Evolutionary conservation across 2,797 vertebrate species (phyloP).

Genomic region (Sebastes cheni): DNA sequence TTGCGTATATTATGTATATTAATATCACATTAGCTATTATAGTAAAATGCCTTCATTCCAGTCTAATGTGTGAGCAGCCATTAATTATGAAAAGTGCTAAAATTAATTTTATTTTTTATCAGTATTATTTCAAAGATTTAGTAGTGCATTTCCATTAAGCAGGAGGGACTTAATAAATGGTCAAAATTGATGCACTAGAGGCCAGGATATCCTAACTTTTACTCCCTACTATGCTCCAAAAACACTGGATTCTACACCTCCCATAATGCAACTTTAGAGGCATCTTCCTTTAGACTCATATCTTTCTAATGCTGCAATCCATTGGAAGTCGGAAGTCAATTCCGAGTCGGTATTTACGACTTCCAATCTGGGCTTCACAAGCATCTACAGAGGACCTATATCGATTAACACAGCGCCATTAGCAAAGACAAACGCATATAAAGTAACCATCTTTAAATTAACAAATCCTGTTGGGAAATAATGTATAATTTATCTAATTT

Average conservation of each 20-base stretch:
- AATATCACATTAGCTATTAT: background rate
- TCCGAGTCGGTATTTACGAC: too few relatives aligned
- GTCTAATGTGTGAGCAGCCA: background rate
- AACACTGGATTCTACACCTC: background rate
- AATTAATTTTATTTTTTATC: background rate
- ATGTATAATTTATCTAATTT: too few relatives aligned
- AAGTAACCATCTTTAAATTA: too few relatives aligned
- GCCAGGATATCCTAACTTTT: background rate
- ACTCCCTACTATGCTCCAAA: background rate
- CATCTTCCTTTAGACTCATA: background rate
- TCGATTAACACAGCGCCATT: too few relatives aligned
- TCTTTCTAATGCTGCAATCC: background rate
- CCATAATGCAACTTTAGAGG: background rate
- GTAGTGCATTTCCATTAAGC: background rate
- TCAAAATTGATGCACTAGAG: background rate
- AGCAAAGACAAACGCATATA: too few relatives aligned
- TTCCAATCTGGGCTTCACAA: too few relatives aligned
- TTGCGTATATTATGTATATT: background rate
- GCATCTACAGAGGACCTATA: too few relatives aligned
- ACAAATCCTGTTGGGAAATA: too few relatives aligned
- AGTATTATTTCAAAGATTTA: background rate
- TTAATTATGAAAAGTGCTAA: background rate
- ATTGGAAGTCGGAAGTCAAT: too few relatives aligned
- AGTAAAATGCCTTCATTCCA: background rate
- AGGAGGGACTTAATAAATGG: background rate